Evolutionary conservation across 2,888 invertebrate genomes (phyloP), one percentile per base, ranked within the genome.

Genomic region (Ctena decussata): DNA sequence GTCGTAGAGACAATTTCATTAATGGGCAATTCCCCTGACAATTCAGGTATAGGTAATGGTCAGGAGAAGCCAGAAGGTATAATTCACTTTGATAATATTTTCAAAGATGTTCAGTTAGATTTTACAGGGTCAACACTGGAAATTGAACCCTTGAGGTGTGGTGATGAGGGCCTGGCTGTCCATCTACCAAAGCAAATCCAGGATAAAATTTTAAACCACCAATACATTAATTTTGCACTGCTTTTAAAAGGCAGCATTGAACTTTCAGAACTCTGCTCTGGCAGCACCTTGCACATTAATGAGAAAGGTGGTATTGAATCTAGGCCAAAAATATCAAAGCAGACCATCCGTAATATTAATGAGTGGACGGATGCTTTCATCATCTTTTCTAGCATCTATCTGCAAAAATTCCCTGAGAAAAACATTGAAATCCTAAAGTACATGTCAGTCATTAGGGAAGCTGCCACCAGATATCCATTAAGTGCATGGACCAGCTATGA

Each of bases 81-180:
- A 11, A 41, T 71, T 71, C 71, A 71, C 41, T 71, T 71, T 71
- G 71, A 71, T 24, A 71, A 71, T 71, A 27, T 71, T 6, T 71
- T 71, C n/a, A n/a, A 30, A 6, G 39, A 71, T 37, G n/a, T 71
- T 12, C 37, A 71, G 5, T n/a, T 71, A 18, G 39, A 41, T 24
- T 41, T n/a, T 41, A 12, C 6, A 3, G 71, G 24, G 1, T 5
- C 21, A n/a, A 41, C 37, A 71, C 37, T 8, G 1, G 71, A 41
- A 71, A 71, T 71, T 71, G 71, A 71, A n/a, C 71, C 71, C 41
- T 24, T 71, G 39, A 18, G 41, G n/a, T 71, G 71, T 71, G 41
- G 41, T n/a, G 39, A 41, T 37, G 39, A 71, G 24, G 71, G 27
- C 39, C 39, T 71, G n/a, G 37, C 71, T 15, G 6, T 41, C n/a